A percentile compares a stretch with the other conserved stretches of the same genome.
Evolutionary conservation across 2,113 vertebrate genomes (phyloP).

Genomic region (Myiozetetes cayanensis): DNA sequence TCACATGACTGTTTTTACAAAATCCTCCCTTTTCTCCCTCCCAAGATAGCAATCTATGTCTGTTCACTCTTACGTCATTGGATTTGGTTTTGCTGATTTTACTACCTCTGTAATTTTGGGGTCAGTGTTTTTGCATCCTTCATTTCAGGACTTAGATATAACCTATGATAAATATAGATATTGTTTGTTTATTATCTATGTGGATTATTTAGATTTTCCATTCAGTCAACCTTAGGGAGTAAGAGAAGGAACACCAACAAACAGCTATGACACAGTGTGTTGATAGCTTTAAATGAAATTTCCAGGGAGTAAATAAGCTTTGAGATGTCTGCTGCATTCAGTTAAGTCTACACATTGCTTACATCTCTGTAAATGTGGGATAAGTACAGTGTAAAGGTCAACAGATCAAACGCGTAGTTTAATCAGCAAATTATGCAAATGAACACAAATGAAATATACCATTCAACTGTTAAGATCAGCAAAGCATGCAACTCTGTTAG

Average conservation of each 20-base stretch:
- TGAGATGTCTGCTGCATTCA: not conserved
- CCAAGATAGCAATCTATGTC: not conserved
- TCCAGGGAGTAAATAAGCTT: not conserved
- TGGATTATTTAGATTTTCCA: not conserved
- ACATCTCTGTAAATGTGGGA: conserved; percentile 35
- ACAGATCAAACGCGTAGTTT: conserved; percentile 65
- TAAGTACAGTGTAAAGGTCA: conserved; percentile 69
- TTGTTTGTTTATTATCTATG: not conserved
- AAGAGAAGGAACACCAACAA: not conserved
- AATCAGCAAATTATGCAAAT: conserved; percentile 74
- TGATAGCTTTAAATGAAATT: not conserved
- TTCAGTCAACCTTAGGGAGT: not conserved
- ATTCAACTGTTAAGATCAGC: conserved; percentile 58
- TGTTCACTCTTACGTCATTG: not conserved
- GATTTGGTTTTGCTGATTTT: not conserved
- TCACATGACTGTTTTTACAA: not conserved
- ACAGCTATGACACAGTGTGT: not conserved
- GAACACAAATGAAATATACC: conserved; percentile 64
- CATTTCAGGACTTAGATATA: not conserved
- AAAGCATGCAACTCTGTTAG: conserved; percentile 58
- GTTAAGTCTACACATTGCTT: conserved; percentile 54
- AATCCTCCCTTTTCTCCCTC: not conserved
- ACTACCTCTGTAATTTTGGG: not conserved
- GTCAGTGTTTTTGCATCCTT: not conserved
- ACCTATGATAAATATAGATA: not conserved